phyloP scores from a whole-genome alignment of 2,888 invertebrate genomes.

The Melolontha melolontha region DNA sequence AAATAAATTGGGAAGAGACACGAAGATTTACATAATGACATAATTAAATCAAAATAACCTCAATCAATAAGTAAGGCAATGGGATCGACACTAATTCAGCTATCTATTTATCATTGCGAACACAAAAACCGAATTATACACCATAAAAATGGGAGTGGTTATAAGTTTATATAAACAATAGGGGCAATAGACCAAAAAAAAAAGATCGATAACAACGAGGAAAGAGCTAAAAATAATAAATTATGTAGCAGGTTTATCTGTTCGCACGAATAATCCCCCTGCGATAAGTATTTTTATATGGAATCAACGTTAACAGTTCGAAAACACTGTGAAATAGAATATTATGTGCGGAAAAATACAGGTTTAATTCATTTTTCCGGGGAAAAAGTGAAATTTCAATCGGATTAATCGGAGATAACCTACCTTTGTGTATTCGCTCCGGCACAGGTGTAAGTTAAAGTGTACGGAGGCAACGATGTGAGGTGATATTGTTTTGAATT shows the following conservation, averaged over 20 bases:
- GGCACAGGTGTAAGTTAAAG: constrained; percentile 46
- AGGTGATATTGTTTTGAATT: constrained; percentile 46
- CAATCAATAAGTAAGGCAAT: constrained; percentile 28
- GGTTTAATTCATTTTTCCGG: constrained; percentile 32
- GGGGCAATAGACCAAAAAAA: constrained; percentile 26
- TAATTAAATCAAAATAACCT: constrained; percentile 39
- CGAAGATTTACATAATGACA: constrained; percentile 25
- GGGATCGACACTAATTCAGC: constrained; percentile 12
- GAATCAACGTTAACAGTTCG: neutral
- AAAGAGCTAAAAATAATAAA: constrained; percentile 38
- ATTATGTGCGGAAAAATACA: constrained; percentile 8
- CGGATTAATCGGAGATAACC: constrained; percentile 44
- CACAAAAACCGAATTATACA: too few species aligned
- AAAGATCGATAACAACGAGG: constrained; percentile 37
- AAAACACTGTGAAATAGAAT: constrained; percentile 3
- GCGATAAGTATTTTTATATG: constrained; percentile 20
- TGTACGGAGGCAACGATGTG: constrained; percentile 31
- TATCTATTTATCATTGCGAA: too few species aligned
- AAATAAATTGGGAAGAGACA: constrained; percentile 19
- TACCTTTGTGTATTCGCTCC: constrained; percentile 47
- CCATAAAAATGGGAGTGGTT: constrained; percentile 5
- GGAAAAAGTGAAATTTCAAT: constrained; percentile 32
- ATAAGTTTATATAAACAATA: constrained; percentile 33
- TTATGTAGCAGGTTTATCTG: constrained; percentile 35
- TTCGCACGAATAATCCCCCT: constrained; percentile 18